phyloP scores from a whole-genome alignment of 2,797 vertebrate genomes.

The Ctenopoma multispine region DNA sequence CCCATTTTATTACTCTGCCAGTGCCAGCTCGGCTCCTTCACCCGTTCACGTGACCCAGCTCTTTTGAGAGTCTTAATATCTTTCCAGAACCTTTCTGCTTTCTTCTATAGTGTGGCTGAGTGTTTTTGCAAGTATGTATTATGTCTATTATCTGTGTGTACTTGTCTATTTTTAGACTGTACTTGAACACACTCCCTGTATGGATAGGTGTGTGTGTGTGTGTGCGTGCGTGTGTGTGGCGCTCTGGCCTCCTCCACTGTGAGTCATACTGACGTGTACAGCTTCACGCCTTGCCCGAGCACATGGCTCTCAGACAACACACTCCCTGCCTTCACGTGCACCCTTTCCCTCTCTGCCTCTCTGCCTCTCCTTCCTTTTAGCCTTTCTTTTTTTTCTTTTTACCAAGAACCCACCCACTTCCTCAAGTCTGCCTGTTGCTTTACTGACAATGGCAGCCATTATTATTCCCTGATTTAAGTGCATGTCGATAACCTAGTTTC shows the following conservation, averaged over 20 bases:
- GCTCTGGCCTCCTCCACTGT: slow-evolving; percentile 50
- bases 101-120: background rate
- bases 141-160: background rate
- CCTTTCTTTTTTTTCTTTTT: background rate
- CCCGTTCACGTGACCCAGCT: too few relatives aligned
- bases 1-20: too few relatives aligned
- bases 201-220: slow-evolving; percentile 35
- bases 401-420: slow-evolving; percentile 54
- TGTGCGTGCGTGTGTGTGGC: slow-evolving; percentile 45
- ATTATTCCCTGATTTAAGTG: slow-evolving; percentile 14
- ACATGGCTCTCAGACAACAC: slow-evolving; percentile 81
- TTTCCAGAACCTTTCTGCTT: slow-evolving; percentile 25
- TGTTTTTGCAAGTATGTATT: background rate
- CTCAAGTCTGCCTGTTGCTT: slow-evolving; percentile 53
- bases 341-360: slow-evolving; percentile 34
- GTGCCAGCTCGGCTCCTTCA: too few relatives aligned
- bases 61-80: slow-evolving; percentile 17
- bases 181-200: slow-evolving; percentile 10
- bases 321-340: slow-evolving; percentile 79
- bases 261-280: slow-evolving; percentile 72
- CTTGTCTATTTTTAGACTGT: slow-evolving; percentile 46
- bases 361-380: slow-evolving; percentile 14
- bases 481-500: slow-evolving; percentile 51
- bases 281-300: slow-evolving; percentile 62
- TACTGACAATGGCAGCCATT: slow-evolving; percentile 51